phyloP scores from a whole-genome alignment of 2,113 vertebrate species.

The Cheirogaleus medius region DNA sequence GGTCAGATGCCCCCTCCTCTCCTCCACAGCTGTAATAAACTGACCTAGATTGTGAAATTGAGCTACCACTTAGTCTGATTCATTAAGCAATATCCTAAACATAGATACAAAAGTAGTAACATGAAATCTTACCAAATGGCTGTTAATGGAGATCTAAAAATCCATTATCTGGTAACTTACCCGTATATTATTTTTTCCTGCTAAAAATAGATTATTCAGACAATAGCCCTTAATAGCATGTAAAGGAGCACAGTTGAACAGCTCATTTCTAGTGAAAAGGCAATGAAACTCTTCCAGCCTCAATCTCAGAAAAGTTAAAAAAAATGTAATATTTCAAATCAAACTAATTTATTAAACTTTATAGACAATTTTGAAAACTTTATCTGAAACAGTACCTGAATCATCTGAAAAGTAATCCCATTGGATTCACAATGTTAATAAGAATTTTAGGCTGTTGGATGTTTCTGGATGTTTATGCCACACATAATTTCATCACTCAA shows the following conservation, averaged over 20 bases:
- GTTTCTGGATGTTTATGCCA: neutral
- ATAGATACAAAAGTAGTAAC: constrained; percentile 3
- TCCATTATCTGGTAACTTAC: constrained; percentile 47
- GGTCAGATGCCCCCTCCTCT: neutral
- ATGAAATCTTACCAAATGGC: constrained; percentile 58
- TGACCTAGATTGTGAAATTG: constrained; percentile 32
- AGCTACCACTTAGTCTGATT: constrained; percentile 48
- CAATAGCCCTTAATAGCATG: neutral
- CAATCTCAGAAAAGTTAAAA: constrained; percentile 3
- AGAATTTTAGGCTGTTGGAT: neutral
- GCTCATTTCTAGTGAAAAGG: constrained; percentile 1
- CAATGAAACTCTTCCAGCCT: neutral
- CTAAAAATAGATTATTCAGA: constrained; percentile 27
- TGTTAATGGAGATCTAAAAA: constrained; percentile 55
- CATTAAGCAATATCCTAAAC: constrained; percentile 60
- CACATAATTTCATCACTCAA: neutral
- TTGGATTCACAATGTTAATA: neutral
- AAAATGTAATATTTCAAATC: constrained; percentile 41
- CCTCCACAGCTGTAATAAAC: neutral
- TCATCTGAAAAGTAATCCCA: neutral
- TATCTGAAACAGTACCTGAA: neutral
- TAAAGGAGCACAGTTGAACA: constrained; percentile 21
- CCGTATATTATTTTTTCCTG: neutral
- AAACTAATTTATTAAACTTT: neutral
- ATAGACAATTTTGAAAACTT: neutral